Evolutionary conservation across 2,797 vertebrate genomes (phyloP), one percentile per base, ranked within the genome.

Genomic region (Chaenodraco wilsoni): DNA sequence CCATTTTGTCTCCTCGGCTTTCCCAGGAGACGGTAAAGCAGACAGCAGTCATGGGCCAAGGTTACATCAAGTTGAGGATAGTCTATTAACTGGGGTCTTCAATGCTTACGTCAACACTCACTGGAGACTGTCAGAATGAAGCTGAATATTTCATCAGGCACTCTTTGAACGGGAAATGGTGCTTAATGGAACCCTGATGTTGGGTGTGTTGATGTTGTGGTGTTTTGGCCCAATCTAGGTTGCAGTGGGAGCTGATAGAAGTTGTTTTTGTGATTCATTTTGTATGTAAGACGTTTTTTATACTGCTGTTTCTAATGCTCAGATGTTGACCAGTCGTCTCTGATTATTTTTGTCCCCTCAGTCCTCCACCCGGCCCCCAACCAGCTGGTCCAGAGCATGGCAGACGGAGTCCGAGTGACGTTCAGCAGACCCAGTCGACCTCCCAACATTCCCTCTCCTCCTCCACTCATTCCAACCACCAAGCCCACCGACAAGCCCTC

Each of bases 401-500:
- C 95, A 0, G 98, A 99, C 86, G 97, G 96, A 74, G 95, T 96
- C 63, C 96, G 97, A 1, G 93, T 98, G 81, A 93, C 97, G 0
- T 97, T 97, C 65, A 96, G 95, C 62, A 95, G 98, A 80, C 95
- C 96, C 84, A 96, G 96, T 77, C 94, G 97, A 79, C 97, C 97
- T 4, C 78, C 95, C 76, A 96, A 96, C 94, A 96, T 96, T 95
- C 95, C 95, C 60, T 96, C 95, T 87, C 98, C 98, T 4, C 98
- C 98, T 51, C 98, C 98, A 1, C 97, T 99, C 91, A 99, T 99
- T 93, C 98, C 98, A 45, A 99, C 98, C 52, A 97, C 96, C 87
- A 99, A 99, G 92, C 95, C 97, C 70, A 95, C 97, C 8, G 98
- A 99, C 93, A 99, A 99, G 86, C 97, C 97, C 15, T 97, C 97